Evolutionary conservation across 2,888 invertebrate species (phyloP).

Genomic region (Nemoura dubitans): DNA sequence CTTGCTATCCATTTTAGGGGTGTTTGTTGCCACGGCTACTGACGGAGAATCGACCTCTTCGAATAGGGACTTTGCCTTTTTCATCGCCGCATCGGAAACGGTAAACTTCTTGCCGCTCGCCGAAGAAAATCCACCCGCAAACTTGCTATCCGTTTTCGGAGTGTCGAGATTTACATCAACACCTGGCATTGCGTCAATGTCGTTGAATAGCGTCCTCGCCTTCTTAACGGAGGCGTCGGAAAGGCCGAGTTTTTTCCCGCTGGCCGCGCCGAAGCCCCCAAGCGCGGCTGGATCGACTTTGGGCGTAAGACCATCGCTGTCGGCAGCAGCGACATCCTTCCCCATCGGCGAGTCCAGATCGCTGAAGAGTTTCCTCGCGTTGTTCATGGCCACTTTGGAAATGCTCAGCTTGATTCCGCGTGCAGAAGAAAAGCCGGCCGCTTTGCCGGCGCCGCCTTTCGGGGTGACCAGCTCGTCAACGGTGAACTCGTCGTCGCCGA

Average conservation of each 20-base stretch:
- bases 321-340: background rate
- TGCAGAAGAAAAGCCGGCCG: constrained; percentile 52
- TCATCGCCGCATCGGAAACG: constrained; percentile 61
- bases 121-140: constrained; percentile 47
- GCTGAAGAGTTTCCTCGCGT: constrained; percentile 54
- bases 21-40: too few species aligned
- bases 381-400: constrained; percentile 60
- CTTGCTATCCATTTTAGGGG: background rate
- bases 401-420: constrained; percentile 56
- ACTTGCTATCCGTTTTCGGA: too few species aligned
- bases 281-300: too few species aligned
- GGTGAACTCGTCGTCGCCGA: constrained; percentile 55
- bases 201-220: too few species aligned
- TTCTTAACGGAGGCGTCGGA: too few species aligned
- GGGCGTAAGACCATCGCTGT: too few species aligned
- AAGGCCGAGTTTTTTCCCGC: too few species aligned
- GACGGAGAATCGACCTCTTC: constrained; percentile 56
- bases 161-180: background rate
- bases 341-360: constrained; percentile 56
- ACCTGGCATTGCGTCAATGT: background rate
- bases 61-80: constrained; percentile 53
- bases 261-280: background rate
- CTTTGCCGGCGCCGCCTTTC: background rate
- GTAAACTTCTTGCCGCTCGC: constrained; percentile 60
- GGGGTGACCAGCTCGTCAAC: constrained; percentile 33